phyloP scores from a whole-genome alignment of 1,140 invertebrate genomes.

The Fopius arisanus region DNA sequence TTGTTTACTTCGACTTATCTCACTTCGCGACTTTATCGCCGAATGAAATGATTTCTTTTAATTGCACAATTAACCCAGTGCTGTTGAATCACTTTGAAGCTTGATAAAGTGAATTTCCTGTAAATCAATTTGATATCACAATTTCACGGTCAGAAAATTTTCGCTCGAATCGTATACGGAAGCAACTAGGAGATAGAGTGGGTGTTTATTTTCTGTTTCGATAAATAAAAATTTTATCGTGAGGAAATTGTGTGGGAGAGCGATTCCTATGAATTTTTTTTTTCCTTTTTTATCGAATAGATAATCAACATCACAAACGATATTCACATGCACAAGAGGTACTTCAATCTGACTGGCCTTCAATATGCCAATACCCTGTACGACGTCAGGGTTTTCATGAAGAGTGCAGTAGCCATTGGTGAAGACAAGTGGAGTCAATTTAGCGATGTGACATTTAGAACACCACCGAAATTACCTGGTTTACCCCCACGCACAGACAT shows the following conservation, averaged over 20 bases:
- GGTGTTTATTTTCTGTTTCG: not conserved
- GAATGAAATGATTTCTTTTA: too few species aligned
- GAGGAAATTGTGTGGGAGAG: not conserved
- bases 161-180: not conserved
- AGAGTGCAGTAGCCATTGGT: slow-evolving; percentile 61
- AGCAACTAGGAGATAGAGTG: not conserved
- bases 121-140: not conserved
- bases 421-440: slow-evolving; percentile 72
- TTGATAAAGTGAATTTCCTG: not conserved
- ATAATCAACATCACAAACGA: slow-evolving; percentile 52
- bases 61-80: too few species aligned
- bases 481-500: slow-evolving; percentile 69
- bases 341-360: slow-evolving; percentile 68
- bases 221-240: not conserved
- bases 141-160: not conserved
- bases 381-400: slow-evolving; percentile 73
- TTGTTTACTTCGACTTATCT: too few species aligned
- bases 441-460: slow-evolving; percentile 67
- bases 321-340: slow-evolving; percentile 43
- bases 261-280: not conserved
- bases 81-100: not conserved
- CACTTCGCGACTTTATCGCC: too few species aligned
- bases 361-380: slow-evolving; percentile 73
- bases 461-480: slow-evolving; percentile 68
- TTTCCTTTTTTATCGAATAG: slow-evolving; percentile 39